These are phyloP conservation scores for Sinella curviseta DNA, from an alignment of 1,140 invertebrate genomes.

Conservation along the genomic window DNA sequence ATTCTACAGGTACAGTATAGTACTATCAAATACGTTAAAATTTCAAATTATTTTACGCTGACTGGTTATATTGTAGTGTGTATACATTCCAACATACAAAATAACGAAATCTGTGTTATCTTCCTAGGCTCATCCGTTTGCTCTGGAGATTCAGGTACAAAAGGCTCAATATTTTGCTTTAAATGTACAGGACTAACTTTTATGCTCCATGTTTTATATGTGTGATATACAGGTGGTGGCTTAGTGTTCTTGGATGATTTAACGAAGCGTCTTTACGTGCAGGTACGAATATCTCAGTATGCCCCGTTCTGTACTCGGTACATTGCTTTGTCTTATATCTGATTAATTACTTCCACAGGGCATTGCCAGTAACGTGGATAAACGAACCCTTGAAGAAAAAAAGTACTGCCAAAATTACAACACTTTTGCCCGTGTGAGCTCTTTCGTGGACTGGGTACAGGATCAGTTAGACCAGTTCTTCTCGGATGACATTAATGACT, in stretches of 20 bases:
- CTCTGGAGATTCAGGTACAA: slow-evolving; percentile 28
- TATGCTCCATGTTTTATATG: no score
- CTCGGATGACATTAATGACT: not conserved
- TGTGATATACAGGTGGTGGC: slow-evolving; percentile 28
- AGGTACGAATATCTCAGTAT: no score
- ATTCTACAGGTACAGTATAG: slow-evolving; percentile 3
- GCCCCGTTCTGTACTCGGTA: no score
- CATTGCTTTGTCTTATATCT: no score
- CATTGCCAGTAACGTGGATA: slow-evolving; percentile 26
- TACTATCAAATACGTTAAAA: not conserved
- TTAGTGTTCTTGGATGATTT: slow-evolving; percentile 31
- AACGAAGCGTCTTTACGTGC: slow-evolving; percentile 30
- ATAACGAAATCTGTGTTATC: no score
- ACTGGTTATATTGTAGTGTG: not conserved
- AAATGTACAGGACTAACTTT: no score
- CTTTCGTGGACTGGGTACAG: slow-evolving; percentile 34
- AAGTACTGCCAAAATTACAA: slow-evolving; percentile 38
- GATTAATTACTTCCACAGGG: not conserved
- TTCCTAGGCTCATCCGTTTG: slow-evolving; percentile 23
- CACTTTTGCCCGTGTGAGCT: slow-evolving; percentile 33
- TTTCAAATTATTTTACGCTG: not conserved
- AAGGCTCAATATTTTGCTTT: no score
- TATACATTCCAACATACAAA: not conserved
- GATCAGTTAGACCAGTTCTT: slow-evolving; percentile 14
- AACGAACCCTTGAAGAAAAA: not conserved